phyloP scores from a whole-genome alignment of 2,888 invertebrate genomes.

The Timema podura region DNA sequence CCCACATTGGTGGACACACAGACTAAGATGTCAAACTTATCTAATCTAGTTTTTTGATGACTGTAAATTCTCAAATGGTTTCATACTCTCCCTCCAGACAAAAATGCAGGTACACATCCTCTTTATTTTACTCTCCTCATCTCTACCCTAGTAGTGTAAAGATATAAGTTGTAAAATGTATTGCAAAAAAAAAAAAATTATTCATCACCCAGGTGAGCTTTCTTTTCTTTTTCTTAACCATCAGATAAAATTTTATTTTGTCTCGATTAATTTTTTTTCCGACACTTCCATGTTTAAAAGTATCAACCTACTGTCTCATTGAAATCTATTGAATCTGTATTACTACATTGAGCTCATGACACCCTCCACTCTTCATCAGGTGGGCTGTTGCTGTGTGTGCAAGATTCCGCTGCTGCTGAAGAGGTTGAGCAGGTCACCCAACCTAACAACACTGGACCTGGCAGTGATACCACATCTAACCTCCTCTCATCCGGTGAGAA shows the following conservation, averaged over 20 bases:
- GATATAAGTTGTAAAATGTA: too few species aligned
- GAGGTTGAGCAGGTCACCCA: constrained; percentile 60
- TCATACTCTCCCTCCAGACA: too few species aligned
- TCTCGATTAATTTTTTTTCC: not conserved
- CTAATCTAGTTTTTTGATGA: too few species aligned
- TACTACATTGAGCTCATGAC: too few species aligned
- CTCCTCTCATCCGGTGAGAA: constrained; percentile 64
- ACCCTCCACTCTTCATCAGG: constrained; percentile 45
- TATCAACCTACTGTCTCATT: not conserved
- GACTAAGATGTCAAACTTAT: too few species aligned
- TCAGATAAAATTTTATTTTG: not conserved
- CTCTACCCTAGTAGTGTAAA: too few species aligned
- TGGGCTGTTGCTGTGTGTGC: constrained; percentile 70
- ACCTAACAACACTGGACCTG: constrained; percentile 44
- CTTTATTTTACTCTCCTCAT: too few species aligned
- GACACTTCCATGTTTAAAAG: not conserved
- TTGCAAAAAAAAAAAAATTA: too few species aligned
- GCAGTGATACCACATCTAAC: constrained; percentile 55
- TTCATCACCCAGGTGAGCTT: not conserved
- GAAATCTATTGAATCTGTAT: not conserved
- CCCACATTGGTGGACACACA: too few species aligned
- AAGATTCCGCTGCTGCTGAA: constrained; percentile 74
- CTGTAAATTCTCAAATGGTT: too few species aligned
- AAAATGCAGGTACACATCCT: too few species aligned
- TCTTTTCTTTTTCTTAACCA: not conserved